Base-by-base conservation (phyloP, 2,888 invertebrate species). In the Synanthedon formicaeformis region DNA sequence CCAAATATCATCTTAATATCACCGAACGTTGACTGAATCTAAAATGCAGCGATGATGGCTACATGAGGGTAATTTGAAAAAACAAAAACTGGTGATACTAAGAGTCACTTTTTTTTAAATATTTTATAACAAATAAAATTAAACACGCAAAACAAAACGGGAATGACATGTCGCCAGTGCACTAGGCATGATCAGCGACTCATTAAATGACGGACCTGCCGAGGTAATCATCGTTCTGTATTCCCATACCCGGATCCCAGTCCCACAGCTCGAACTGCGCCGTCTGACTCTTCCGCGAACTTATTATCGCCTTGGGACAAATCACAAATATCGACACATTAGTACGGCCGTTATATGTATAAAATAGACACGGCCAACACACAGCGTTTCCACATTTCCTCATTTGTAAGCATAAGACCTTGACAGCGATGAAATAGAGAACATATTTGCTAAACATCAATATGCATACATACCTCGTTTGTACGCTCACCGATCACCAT, bases 241-340 rank as follows among this genome's bases (percentile, higher is more conserved):
- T 90, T 78, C 94, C 93, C 88, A 94, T 90, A 69, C 91, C 92
- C 67, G 93, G 91, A 89, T 95, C 95, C 91, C 92, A 94, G 89
- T 95, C 94, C 94, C 93, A 94, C 75, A 94, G 85, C 80, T 92
- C 91, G 81, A 93, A 89, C 80, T 89, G 89, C 81, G 94, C 81
- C 88, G 90, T 89, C 89, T 95, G 94, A 75, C 91, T 90, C 88
- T 91, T 90, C 79, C 89, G 89, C 72, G 93, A 92, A 83, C 89
- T 91, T 89, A 94, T 90, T 88, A 92, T 88, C 73, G 93, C 93
- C 94, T 94, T 86, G 56, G 83, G 78, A 86, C 76, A 85, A 84
- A 85, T 71, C 70, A 79, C 66, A 78, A 23, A 71, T 57, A 66
- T 57, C 52, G 50, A 57, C 51, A 59, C 48, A 64, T 65, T 64